These are phyloP conservation scores for Pegea sp. DNA, from an alignment of 23 tunicate species.

Conservation along the genomic window DNA sequence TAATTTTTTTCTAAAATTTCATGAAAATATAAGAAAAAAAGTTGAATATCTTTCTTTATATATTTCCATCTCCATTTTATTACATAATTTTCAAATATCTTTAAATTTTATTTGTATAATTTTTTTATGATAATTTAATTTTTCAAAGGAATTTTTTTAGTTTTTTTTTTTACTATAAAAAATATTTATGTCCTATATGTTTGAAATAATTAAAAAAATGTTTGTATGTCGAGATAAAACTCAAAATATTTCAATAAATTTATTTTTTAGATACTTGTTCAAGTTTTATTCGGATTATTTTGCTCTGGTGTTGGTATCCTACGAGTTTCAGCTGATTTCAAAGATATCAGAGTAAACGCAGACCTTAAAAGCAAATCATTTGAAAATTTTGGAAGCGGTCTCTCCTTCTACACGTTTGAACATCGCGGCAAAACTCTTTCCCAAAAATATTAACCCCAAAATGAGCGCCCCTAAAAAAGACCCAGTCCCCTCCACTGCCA, in stretches of 20 bases:
- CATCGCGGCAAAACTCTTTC: slow-evolving; percentile 70
- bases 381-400: slow-evolving; percentile 55
- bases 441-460: neutral
- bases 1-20: no score
- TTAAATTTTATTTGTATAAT: no score
- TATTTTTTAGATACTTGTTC: slow-evolving; percentile 41
- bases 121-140: slow-evolving; percentile 1
- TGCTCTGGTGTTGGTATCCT: slow-evolving; percentile 52
- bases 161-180: no score
- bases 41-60: no score
- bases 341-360: slow-evolving; percentile 73
- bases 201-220: no score
- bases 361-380: slow-evolving; percentile 60
- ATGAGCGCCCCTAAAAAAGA: no score
- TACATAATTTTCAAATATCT: no score
- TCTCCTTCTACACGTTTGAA: slow-evolving; percentile 53
- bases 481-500: no score
- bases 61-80: no score
- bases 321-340: slow-evolving; percentile 60
- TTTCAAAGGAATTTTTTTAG: no score
- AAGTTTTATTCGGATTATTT: slow-evolving; percentile 39
- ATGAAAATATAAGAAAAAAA: no score
- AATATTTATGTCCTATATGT: no score
- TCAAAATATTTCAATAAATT: neutral
- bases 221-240: neutral